A percentile compares a stretch with the other conserved stretches of the same genome.
These are phyloP conservation scores for Epicauta chinensis DNA, from an alignment of 1,140 invertebrate genomes.

Conservation along the genomic window DNA sequence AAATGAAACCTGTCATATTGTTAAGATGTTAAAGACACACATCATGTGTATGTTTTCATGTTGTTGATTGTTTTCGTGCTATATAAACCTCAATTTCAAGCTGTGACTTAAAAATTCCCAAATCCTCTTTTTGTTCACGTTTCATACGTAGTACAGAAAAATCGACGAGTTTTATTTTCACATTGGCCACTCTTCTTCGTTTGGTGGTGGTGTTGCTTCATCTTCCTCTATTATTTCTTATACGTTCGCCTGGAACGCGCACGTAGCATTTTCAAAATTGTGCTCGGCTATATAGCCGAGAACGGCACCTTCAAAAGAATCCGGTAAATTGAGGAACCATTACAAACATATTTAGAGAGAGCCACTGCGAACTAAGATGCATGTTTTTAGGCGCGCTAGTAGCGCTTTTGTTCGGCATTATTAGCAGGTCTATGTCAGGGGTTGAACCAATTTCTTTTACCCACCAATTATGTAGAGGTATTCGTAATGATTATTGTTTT, in stretches of 20 bases:
- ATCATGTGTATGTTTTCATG: background rate
- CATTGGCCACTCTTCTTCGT: too few relatives aligned
- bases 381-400: constrained; percentile 33
- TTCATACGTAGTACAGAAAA: too few relatives aligned
- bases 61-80: background rate
- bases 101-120: too few relatives aligned
- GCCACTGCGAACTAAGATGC: constrained; percentile 11
- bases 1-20: constrained; percentile 27
- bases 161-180: too few relatives aligned
- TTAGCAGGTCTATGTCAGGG: constrained; percentile 26
- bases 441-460: constrained; percentile 7
- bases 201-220: too few relatives aligned
- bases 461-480: background rate
- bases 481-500: background rate
- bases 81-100: too few relatives aligned
- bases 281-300: background rate
- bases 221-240: too few relatives aligned
- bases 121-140: too few relatives aligned
- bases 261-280: too few relatives aligned
- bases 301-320: constrained; percentile 31
- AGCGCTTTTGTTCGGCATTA: constrained; percentile 32
- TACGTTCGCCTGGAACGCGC: too few relatives aligned
- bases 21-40: constrained; percentile 13
- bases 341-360: constrained; percentile 36
- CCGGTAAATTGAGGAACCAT: constrained; percentile 35